Evolutionary conservation across 2,797 vertebrate species (phyloP), one percentile per base, ranked within the genome.

Genomic region (Paramormyrops hopkinsi): DNA sequence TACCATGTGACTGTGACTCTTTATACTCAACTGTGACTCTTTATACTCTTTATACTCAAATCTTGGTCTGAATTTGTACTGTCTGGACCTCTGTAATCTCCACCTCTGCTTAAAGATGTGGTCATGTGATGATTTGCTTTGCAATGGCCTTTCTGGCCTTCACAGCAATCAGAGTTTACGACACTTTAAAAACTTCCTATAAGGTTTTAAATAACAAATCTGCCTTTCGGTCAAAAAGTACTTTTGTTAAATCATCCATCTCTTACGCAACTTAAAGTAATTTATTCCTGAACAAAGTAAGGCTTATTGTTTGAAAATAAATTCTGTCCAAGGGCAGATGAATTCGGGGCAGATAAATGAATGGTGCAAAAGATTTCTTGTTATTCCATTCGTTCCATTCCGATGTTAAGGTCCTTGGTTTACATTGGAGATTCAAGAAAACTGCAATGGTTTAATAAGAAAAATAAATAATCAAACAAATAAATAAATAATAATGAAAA

Each of bases 201-300:
- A 17, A 73, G 65, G 29, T 73, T 73, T 73, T 73, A 29, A 73
- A 73, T 73, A 73, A 73, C 8, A 37, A 73, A 73, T 73, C 4
- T 73, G 65, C 29, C 25, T 79, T 97, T 98, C 97, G 97, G 98
- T 98, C 97, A 97, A 96, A 89, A 94, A 97, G 96, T 98, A 96
- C 96, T 98, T 97, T 97, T 97, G 96, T 96, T 96, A 95, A 96
- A 96, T 95, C 95, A 95, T 97, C 96, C 96, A 95, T 97, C 94
- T 41, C 6, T 29, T 37, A 41, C 0, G 48, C 48, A 53, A 17
- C 25, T 41, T 87, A 89, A 89, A 93, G 93, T 92, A 93, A 88
- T 93, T 94, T 91, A 92, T 93, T 92, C 93, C 90, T 86, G 69
- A 90, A 50, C 87, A 76, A 90, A 85, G 84, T 91, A 92, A 94